Percentiles rank a stretch among this genome's conserved stretches.
These are phyloP conservation scores for Temnothorax longispinosus DNA, from an alignment of 1,140 invertebrate genomes.

Conservation along the genomic window DNA sequence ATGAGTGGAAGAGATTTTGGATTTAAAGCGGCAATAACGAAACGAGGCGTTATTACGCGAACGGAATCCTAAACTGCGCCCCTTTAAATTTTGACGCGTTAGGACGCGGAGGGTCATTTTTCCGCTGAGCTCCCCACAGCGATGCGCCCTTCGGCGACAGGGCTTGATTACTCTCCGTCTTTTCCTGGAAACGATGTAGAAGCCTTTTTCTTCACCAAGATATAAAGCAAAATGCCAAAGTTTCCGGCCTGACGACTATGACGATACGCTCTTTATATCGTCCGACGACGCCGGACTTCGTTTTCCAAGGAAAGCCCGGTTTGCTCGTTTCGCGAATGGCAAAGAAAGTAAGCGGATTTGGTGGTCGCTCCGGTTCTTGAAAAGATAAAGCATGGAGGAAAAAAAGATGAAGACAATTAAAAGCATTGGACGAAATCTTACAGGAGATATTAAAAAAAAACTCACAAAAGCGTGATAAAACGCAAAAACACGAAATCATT, in stretches of 20 bases:
- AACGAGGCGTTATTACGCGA: slow-evolving; percentile 65
- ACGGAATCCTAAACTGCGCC: slow-evolving; percentile 49
- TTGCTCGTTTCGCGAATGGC: slow-evolving; percentile 64
- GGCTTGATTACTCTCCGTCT: slow-evolving; percentile 57
- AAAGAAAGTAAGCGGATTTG: slow-evolving; percentile 72
- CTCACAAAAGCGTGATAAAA: neutral
- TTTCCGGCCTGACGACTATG: slow-evolving; percentile 54
- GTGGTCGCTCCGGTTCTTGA: slow-evolving; percentile 36
- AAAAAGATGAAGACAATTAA: slow-evolving; percentile 24
- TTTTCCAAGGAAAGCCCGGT: slow-evolving; percentile 52
- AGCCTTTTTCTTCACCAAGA: slow-evolving; percentile 14
- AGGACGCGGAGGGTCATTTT: slow-evolving; percentile 46
- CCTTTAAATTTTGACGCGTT: slow-evolving; percentile 55
- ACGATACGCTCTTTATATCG: slow-evolving; percentile 61
- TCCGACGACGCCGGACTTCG: slow-evolving; percentile 51
- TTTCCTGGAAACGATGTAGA: slow-evolving; percentile 33
- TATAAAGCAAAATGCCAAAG: slow-evolving; percentile 60
- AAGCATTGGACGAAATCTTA: slow-evolving; percentile 5
- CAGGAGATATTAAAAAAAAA: neutral
- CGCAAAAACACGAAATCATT: slow-evolving; percentile 3
- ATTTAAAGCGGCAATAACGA: slow-evolving; percentile 65
- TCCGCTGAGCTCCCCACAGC: slow-evolving; percentile 41
- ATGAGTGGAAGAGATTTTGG: slow-evolving; percentile 17
- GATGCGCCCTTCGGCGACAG: slow-evolving; percentile 36
- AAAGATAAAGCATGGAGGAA: slow-evolving; percentile 19